phyloP scores from a whole-genome alignment of 2,888 invertebrate species.

The Megastigmus dorsalis region DNA sequence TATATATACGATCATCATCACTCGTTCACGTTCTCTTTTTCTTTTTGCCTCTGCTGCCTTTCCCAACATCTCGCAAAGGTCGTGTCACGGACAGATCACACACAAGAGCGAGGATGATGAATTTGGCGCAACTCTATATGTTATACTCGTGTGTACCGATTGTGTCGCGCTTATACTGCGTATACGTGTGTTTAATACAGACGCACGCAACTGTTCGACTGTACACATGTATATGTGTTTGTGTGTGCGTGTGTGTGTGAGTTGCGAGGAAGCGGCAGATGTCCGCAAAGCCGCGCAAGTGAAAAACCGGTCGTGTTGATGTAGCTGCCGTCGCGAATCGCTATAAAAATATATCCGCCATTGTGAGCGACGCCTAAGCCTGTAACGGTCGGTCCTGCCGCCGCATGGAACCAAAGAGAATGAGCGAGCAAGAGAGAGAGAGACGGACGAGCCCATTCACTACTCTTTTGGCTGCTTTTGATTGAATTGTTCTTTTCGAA shows the following conservation, averaged over 20 bases:
- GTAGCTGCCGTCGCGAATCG: conserved; percentile 74
- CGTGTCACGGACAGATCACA: conserved; percentile 46
- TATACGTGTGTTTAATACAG: too few species aligned
- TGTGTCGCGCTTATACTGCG: conserved; percentile 6
- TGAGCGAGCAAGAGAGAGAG: conserved; percentile 2
- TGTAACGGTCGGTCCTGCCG: conserved; percentile 63
- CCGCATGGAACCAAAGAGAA: not conserved
- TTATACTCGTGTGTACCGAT: too few species aligned
- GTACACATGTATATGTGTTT: not conserved
- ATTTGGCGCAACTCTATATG: conserved; percentile 29
- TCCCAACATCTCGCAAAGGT: conserved; percentile 29
- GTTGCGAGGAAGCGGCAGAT: conserved; percentile 71
- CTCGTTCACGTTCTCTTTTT: not conserved
- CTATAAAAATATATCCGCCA: conserved; percentile 74
- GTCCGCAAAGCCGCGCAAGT: conserved; percentile 66
- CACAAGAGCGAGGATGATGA: conserved; percentile 51
- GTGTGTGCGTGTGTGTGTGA: not conserved
- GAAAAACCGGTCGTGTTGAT: conserved; percentile 75
- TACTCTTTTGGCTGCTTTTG: conserved; percentile 58
- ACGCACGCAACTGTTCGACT: not conserved
- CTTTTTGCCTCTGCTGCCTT: not conserved
- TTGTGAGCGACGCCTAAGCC: conserved; percentile 67
- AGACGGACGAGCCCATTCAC: conserved; percentile 46
- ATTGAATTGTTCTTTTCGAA: conserved; percentile 58
- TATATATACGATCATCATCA: too few species aligned